These are phyloP conservation scores for Luffia ferchaultella DNA, from an alignment of 2,888 invertebrate genomes.

Conservation along the genomic window DNA sequence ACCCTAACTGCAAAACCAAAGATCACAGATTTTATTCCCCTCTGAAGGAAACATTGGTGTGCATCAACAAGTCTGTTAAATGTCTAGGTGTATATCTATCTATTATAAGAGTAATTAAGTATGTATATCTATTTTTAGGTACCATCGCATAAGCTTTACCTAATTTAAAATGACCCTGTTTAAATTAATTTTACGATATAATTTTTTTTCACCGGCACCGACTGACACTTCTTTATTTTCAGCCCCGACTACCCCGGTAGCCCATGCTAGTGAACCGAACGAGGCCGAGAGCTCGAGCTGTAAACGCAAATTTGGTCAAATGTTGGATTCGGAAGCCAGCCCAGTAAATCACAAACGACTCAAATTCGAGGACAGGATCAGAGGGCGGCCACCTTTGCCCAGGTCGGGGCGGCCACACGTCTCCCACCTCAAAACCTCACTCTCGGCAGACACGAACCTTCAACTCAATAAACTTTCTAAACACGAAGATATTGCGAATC, in stretches of 20 bases:
- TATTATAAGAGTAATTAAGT: no score
- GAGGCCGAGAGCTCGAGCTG: slow-evolving; percentile 33
- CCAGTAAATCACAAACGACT: slow-evolving; percentile 50
- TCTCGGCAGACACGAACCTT: slow-evolving; percentile 36
- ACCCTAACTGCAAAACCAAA: no score
- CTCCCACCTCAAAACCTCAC: slow-evolving; percentile 27
- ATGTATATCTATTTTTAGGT: no score
- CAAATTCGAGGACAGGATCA: slow-evolving; percentile 45
- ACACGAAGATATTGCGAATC: slow-evolving; percentile 29
- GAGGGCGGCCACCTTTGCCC: slow-evolving; percentile 43
- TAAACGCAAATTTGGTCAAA: slow-evolving; percentile 41
- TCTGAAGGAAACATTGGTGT: no score
- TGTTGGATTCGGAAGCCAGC: slow-evolving; percentile 38
- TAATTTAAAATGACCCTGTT: no score
- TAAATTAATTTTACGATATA: no score
- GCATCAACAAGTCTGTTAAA: no score
- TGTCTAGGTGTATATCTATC: no score
- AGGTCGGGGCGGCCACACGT: slow-evolving; percentile 17
- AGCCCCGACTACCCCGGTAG: background rate
- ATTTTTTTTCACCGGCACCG: no score
- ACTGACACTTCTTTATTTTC: no score
- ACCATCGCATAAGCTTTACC: no score
- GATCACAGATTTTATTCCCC: no score
- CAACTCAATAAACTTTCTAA: slow-evolving; percentile 24
- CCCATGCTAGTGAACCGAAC: background rate